Evolutionary conservation across 1,140 invertebrate genomes (phyloP), one percentile per base, ranked within the genome.

Genomic region (Drosophila navojoa): DNA sequence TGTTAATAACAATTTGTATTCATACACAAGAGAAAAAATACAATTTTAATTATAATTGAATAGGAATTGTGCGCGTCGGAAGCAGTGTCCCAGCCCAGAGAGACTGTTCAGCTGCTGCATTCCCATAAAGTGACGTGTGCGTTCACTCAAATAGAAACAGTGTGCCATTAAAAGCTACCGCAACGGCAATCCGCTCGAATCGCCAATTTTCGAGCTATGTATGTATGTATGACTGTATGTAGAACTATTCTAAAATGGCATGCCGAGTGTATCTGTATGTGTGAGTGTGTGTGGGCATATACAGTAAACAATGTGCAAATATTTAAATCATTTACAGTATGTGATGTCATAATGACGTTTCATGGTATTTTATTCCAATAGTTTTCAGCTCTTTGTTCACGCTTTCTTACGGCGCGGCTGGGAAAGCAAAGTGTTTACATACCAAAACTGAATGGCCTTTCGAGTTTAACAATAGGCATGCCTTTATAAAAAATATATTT

Each of bases 321-420:
- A 81, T 87, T 82, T 69, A 60, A 89, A 89, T 87, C 82, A 87
- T 87, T 87, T 81, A 78, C 55, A 76, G 76, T 67, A 87, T 87
- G 82, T 87, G 82, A 87, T 87, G 82, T 87, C 82, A 87, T 89
- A 79, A 73, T 59, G 53, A 75, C 66, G 63, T 40, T 32, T 22
- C 59, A 38, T 35, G 57, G 40, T 44, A 71, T 58, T 58, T 55
- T 54, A 73, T 73, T 70, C 76, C 53, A 77, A 71, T 71, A 63
- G 47, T 64, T 64, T 19, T 29, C 22, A 52, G 54, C 62, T 52
- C 25, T 64, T 38, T 61, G 42, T 81, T 77, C 66, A 77, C 74
- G 77, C 82, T 87, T 86, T 86, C 81, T 57, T 55, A 9, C 40
- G 59, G 19, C 58, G 55, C 32, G 59, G 52, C 63, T 54, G 11